These are phyloP conservation scores for Mesorhabditis belari DNA, from an alignment of 2,888 invertebrate species.

Conservation along the genomic window DNA sequence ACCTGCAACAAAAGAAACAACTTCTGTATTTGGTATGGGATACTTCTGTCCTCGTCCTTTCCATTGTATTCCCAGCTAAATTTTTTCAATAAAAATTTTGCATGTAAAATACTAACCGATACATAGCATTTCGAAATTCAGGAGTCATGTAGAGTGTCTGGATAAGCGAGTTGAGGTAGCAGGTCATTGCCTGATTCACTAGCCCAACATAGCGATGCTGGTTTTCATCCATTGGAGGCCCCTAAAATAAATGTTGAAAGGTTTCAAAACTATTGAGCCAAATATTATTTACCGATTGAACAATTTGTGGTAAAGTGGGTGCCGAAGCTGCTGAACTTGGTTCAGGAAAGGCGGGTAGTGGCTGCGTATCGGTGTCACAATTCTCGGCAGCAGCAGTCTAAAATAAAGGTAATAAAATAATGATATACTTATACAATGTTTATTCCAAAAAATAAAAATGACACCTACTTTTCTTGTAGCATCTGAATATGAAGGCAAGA, in stretches of 20 bases:
- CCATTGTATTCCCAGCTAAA: slow-evolving; percentile 31
- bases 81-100: no score
- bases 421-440: no score
- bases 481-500: not conserved
- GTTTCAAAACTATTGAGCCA: not conserved
- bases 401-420: not conserved
- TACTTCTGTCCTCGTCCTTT: slow-evolving; percentile 63
- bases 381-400: not conserved
- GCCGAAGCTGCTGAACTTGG: not conserved
- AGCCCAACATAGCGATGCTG: slow-evolving; percentile 49
- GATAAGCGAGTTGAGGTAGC: slow-evolving; percentile 78
- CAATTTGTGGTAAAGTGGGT: no score
- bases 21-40: slow-evolving; percentile 78
- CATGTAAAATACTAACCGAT: slow-evolving; percentile 58
- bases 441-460: no score
- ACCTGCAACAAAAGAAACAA: slow-evolving; percentile 72
- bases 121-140: slow-evolving; percentile 79
- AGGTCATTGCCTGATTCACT: slow-evolving; percentile 73
- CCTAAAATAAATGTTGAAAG: not conserved
- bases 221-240: slow-evolving; percentile 41
- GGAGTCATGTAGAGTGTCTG: slow-evolving; percentile 86
- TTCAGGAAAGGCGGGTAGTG: not conserved
- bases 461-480: not conserved
- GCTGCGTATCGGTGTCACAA: not conserved
- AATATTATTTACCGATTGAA: not conserved